Evolutionary conservation across 2,888 invertebrate species (phyloP).

Genomic region (Mallateleia sp.): DNA sequence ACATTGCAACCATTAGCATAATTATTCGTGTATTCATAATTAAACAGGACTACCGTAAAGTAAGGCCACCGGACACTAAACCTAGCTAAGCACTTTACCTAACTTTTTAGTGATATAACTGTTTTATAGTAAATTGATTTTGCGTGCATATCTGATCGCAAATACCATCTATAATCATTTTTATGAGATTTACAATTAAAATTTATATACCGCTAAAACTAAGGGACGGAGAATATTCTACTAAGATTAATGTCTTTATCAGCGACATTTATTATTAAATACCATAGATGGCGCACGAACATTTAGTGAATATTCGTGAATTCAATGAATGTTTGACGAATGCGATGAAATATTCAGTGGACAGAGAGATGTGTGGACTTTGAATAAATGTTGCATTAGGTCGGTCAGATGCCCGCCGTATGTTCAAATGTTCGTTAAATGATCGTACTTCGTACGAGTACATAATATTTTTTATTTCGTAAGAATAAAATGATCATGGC

Average conservation of each 20-base stretch:
- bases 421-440: conserved; percentile 14
- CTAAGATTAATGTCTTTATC: conserved; percentile 31
- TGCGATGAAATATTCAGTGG: conserved; percentile 50
- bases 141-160: neutral
- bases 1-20: no score
- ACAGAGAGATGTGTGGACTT: conserved; percentile 35
- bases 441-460: neutral
- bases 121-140: no score
- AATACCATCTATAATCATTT: neutral
- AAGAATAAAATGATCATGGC: neutral
- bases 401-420: conserved; percentile 9
- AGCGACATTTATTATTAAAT: conserved; percentile 48
- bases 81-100: no score
- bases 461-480: neutral
- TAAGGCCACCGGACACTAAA: no score
- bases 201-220: neutral
- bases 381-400: conserved; percentile 34
- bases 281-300: conserved; percentile 23
- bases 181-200: neutral
- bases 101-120: no score
- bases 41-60: no score
- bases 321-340: conserved; percentile 53
- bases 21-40: no score
- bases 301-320: conserved; percentile 45
- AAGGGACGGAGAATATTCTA: conserved; percentile 11